Conservation (phyloP, 2,113 vertebrate species). For the Hyla sarda region DNA sequence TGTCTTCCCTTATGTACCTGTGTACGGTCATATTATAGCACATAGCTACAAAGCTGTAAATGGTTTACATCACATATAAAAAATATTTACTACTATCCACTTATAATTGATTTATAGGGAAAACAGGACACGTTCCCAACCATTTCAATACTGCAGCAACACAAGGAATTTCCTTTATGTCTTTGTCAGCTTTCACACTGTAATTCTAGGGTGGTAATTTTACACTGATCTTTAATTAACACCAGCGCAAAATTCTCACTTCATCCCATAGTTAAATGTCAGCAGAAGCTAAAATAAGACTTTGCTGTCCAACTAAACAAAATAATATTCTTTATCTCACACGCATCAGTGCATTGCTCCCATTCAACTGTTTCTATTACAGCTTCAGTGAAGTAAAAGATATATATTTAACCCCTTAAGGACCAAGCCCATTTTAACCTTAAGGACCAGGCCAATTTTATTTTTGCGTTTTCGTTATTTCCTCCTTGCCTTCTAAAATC, state of each 20-base stretch:
- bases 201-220: constrained; percentile 42
- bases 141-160: neutral
- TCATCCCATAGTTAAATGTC: constrained; percentile 22
- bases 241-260: constrained; percentile 30
- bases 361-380: neutral
- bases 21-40: no score
- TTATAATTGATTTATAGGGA: neutral
- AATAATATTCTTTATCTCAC: constrained; percentile 29
- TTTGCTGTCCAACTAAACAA: constrained; percentile 2
- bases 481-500: no score
- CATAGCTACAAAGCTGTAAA: no score
- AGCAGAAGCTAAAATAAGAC: constrained; percentile 43
- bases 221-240: constrained; percentile 34
- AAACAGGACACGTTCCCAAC: neutral
- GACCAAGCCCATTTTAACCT: no score
- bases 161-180: neutral
- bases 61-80: neutral
- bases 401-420: no score
- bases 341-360: constrained; percentile 3
- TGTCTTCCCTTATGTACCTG: no score
- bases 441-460: no score
- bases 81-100: neutral
- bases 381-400: constrained; percentile 5
- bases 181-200: constrained; percentile 38
- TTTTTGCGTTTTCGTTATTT: no score